Evolutionary conservation across 2,888 invertebrate species (phyloP).

Genomic region (Agonopterix subpropinquella): DNA sequence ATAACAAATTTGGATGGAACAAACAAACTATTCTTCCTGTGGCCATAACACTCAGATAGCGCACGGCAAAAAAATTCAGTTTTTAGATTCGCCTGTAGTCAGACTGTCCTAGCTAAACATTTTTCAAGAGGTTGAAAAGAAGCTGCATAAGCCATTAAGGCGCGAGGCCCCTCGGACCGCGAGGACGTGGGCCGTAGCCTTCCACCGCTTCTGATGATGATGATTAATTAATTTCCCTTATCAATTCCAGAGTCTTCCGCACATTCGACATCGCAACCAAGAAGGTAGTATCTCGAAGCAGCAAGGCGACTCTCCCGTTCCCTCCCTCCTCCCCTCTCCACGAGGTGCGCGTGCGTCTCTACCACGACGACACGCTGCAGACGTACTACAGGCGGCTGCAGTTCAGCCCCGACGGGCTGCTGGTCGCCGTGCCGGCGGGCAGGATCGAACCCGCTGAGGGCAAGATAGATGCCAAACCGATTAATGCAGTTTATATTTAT

Average conservation of each 20-base stretch:
- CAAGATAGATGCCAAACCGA: conserved; percentile 74
- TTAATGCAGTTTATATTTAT: conserved; percentile 76
- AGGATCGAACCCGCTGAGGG: conserved; percentile 81
- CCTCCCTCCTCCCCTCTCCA: conserved; percentile 75
- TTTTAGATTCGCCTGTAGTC: too few relatives aligned
- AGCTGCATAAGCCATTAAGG: too few relatives aligned
- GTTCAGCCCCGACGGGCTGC: conserved; percentile 93
- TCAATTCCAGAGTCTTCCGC: conserved; percentile 76
- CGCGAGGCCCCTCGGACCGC: too few relatives aligned
- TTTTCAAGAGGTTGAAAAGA: too few relatives aligned
- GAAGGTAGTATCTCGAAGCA: conserved; percentile 80
- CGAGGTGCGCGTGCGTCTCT: conserved; percentile 80
- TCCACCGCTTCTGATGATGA: too few relatives aligned
- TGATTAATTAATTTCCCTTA: too few relatives aligned
- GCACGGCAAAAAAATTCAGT: too few relatives aligned
- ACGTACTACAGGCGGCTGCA: conserved; percentile 93
- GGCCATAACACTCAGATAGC: too few relatives aligned
- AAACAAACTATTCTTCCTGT: too few relatives aligned
- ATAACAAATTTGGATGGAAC: too few relatives aligned
- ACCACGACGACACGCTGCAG: conserved; percentile 94
- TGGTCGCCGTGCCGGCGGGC: conserved; percentile 94
- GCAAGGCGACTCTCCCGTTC: conserved; percentile 76
- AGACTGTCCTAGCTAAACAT: too few relatives aligned
- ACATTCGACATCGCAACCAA: conserved; percentile 80
- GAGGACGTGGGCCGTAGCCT: too few relatives aligned